Percentiles rank a stretch among this genome's conserved stretches.
Evolutionary conservation across 2,888 invertebrate species (phyloP).

Genomic region (Agrilus mali): DNA sequence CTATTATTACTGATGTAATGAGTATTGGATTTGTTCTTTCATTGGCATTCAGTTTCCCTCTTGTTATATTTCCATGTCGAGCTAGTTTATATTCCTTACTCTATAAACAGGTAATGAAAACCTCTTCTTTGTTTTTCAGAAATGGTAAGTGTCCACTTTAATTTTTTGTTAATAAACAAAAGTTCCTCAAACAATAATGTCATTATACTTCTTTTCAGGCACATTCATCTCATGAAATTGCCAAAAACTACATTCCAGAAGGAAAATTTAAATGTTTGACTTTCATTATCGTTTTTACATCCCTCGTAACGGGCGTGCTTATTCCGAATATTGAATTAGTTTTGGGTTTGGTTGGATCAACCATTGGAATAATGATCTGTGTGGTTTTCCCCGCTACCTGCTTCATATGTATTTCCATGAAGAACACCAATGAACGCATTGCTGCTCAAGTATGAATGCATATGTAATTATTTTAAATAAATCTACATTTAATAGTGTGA

Average conservation of each 20-base stretch:
- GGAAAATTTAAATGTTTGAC: constrained; percentile 74
- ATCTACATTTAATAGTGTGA: constrained; percentile 8
- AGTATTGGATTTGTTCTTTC: constrained; percentile 92
- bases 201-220: neutral
- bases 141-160: neutral
- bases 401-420: constrained; percentile 72
- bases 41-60: constrained; percentile 90
- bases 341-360: constrained; percentile 86
- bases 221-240: constrained; percentile 49
- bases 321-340: constrained; percentile 93
- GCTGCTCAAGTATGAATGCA: constrained; percentile 59
- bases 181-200: neutral
- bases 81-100: constrained; percentile 86
- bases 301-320: constrained; percentile 69
- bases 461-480: constrained; percentile 3
- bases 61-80: constrained; percentile 92
- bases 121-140: constrained; percentile 5
- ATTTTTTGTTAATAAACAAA: too few relatives aligned
- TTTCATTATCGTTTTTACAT: constrained; percentile 57
- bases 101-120: constrained; percentile 57
- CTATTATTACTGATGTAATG: constrained; percentile 74
- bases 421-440: constrained; percentile 70
- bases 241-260: constrained; percentile 68
- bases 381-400: constrained; percentile 86
- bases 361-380: constrained; percentile 88